These are phyloP conservation scores for Folsomia manolachei DNA, from an alignment of 2,888 invertebrate species.

Conservation along the genomic window DNA sequence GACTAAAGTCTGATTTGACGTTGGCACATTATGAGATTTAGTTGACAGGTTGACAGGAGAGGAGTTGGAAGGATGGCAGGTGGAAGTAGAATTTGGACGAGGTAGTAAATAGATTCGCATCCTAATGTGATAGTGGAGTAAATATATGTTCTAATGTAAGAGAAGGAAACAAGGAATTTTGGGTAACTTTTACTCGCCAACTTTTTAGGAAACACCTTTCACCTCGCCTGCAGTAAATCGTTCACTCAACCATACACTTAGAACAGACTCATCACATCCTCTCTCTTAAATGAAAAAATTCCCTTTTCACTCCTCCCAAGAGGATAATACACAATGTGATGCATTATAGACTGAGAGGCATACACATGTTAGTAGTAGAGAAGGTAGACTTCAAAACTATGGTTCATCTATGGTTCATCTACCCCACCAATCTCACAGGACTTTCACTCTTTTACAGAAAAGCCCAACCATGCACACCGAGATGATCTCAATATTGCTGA, in stretches of 20 bases:
- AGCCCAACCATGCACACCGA: conserved; percentile 15
- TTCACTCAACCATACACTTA: conserved; percentile 18
- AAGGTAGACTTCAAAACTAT: neutral
- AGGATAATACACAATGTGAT: conserved; percentile 8
- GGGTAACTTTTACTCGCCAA: neutral
- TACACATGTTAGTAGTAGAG: neutral
- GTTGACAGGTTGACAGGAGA: neutral
- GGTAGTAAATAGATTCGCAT: neutral
- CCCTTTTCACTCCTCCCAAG: conserved; percentile 7
- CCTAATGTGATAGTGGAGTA: neutral
- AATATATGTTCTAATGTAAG: neutral
- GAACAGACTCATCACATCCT: conserved; percentile 23
- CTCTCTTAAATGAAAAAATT: conserved; percentile 18
- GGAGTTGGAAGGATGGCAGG: neutral
- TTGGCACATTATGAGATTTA: neutral
- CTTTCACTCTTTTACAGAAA: neutral
- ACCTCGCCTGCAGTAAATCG: conserved; percentile 20
- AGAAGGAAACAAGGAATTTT: neutral
- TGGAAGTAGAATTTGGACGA: neutral
- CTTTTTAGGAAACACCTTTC: conserved; percentile 13
- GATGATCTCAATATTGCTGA: conserved; percentile 42
- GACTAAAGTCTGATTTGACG: neutral
- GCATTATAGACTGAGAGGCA: conserved; percentile 11
- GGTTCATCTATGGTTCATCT: neutral
- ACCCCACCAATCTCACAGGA: neutral